phyloP scores from a whole-genome alignment of 1,140 invertebrate genomes.

The Macrobrachium rosenbergii region DNA sequence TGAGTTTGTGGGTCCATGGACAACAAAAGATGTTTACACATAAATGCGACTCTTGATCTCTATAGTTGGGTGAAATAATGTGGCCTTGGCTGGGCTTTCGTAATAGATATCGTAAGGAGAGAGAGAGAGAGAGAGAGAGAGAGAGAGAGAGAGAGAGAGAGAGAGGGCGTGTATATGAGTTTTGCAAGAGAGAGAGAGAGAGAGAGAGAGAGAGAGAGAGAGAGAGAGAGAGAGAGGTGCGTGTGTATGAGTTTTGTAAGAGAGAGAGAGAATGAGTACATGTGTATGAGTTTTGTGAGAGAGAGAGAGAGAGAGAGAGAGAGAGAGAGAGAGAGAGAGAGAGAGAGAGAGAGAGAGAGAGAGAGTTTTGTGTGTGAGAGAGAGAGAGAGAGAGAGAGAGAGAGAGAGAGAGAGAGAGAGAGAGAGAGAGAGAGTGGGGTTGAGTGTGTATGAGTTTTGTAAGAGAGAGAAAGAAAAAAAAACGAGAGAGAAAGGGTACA shows the following conservation, averaged over 20 bases:
- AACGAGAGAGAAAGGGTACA: neutral
- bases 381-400: conserved; percentile 39
- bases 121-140: conserved; percentile 30
- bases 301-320: too few relatives aligned
- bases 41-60: too few relatives aligned
- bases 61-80: neutral
- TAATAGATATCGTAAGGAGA: neutral
- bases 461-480: neutral
- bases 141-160: conserved; percentile 5
- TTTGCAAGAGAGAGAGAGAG: neutral
- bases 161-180: neutral
- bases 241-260: neutral
- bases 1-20: conserved; percentile 3
- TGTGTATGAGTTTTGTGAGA: conserved; percentile 31
- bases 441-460: neutral
- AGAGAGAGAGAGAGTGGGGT: neutral
- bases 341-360: too few relatives aligned
- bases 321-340: too few relatives aligned
- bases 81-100: neutral
- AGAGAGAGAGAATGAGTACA: conserved; percentile 2
- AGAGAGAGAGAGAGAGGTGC: too few relatives aligned
- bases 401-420: conserved; percentile 30
- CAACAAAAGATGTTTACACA: neutral
- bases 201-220: neutral
- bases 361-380: too few relatives aligned